Percentiles rank a stretch among this genome's conserved stretches.
These are phyloP conservation scores for Uloborus plumipes DNA, from an alignment of 2,888 invertebrate genomes.

Conservation along the genomic window DNA sequence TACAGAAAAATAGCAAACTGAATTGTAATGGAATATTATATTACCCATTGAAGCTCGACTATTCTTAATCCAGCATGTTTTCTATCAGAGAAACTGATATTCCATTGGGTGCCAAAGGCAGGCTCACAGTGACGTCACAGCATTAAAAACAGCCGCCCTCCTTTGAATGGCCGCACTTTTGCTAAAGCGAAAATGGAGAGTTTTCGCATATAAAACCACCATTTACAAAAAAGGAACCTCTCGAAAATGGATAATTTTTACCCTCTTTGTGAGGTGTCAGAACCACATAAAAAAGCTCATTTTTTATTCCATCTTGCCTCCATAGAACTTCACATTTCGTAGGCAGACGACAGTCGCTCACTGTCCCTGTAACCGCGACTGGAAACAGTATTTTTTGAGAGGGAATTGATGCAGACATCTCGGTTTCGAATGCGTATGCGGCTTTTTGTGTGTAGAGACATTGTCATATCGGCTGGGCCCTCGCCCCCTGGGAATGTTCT, in stretches of 20 bases:
- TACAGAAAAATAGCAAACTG: constrained; percentile 6
- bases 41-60: constrained; percentile 14
- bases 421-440: constrained; percentile 30
- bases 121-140: constrained; percentile 8
- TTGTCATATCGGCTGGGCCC: constrained; percentile 22
- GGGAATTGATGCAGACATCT: constrained; percentile 45
- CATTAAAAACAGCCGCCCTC: constrained; percentile 55
- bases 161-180: constrained; percentile 38
- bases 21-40: constrained; percentile 54
- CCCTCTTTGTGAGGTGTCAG: constrained; percentile 57
- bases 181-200: constrained; percentile 29
- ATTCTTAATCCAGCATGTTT: constrained; percentile 51
- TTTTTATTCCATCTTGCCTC: constrained; percentile 62
- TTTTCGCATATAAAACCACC: constrained; percentile 62
- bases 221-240: constrained; percentile 35
- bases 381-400: constrained; percentile 13
- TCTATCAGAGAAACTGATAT: constrained; percentile 12
- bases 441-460: constrained; percentile 21
- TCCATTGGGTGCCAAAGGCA: constrained; percentile 51
- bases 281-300: constrained; percentile 61
- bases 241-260: constrained; percentile 63
- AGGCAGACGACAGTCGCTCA: constrained; percentile 43
- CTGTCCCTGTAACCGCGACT: constrained; percentile 40
- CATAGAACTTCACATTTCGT: constrained; percentile 51
- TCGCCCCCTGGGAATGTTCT: constrained; percentile 38